phyloP scores from a whole-genome alignment of 2,113 vertebrate genomes.

The Gasterosteus aculeatus region DNA sequence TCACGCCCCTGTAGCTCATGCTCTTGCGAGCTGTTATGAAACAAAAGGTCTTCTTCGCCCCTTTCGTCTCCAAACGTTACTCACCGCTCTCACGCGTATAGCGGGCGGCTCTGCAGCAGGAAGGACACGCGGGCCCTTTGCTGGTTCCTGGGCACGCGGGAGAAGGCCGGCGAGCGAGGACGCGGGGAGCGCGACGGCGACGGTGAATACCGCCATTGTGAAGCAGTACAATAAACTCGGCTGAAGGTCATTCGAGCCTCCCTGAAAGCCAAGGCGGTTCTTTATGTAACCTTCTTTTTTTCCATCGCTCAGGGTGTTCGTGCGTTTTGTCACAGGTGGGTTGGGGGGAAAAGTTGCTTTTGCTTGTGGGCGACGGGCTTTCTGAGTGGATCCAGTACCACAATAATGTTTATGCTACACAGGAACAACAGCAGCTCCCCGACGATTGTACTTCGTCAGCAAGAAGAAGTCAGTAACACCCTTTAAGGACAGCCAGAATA shows the following conservation, averaged over 20 bases:
- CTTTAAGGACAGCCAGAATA: not conserved
- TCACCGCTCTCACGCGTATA: slow-evolving; percentile 43
- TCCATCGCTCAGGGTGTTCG: not conserved
- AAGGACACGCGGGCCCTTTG: slow-evolving; percentile 43
- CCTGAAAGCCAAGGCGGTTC: not conserved
- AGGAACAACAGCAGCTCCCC: too few relatives aligned
- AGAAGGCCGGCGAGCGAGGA: slow-evolving; percentile 42
- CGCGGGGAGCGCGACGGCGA: slow-evolving; percentile 23
- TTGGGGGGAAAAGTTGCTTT: not conserved
- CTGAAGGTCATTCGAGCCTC: slow-evolving; percentile 2
- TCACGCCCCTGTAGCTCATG: slow-evolving; percentile 49
- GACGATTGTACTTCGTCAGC: too few relatives aligned
- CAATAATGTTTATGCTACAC: too few relatives aligned
- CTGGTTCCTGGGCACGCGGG: slow-evolving; percentile 13
- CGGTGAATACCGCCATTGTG: slow-evolving; percentile 16
- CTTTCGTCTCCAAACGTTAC: slow-evolving; percentile 54
- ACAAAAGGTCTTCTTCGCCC: slow-evolving; percentile 64
- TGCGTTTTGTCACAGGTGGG: not conserved
- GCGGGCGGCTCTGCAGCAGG: slow-evolving; percentile 25
- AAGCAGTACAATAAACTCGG: slow-evolving; percentile 20
- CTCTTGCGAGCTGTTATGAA: slow-evolving; percentile 40
- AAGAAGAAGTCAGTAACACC: too few relatives aligned
- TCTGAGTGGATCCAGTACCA: not conserved
- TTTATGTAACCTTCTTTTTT: not conserved
- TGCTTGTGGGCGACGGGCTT: not conserved